Conservation (phyloP, 2,797 vertebrate species). For the Hoplostethus atlanticus region DNA sequence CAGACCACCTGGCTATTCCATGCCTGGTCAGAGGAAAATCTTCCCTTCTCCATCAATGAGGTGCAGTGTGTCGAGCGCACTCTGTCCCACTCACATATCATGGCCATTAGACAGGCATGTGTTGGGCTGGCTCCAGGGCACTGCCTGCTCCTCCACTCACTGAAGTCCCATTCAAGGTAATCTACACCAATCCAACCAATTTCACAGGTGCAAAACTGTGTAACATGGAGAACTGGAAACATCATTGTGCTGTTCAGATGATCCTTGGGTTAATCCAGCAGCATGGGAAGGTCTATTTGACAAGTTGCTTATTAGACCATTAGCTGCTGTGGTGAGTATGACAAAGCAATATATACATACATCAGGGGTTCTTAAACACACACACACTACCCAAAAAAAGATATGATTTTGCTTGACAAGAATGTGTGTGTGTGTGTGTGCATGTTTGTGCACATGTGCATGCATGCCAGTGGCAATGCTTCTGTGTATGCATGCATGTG, state of each 20-base stretch:
- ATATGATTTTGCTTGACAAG: slow-evolving; percentile 27
- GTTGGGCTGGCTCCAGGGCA: slow-evolving; percentile 71
- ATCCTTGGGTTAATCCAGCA: slow-evolving; percentile 44
- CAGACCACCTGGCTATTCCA: slow-evolving; percentile 81
- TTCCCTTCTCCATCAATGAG: slow-evolving; percentile 83
- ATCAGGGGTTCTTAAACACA: slow-evolving; percentile 1
- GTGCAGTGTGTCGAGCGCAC: slow-evolving; percentile 73
- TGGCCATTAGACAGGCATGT: slow-evolving; percentile 82
- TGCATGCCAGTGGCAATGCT: slow-evolving; percentile 3
- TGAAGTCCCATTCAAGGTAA: slow-evolving; percentile 74
- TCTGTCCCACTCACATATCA: slow-evolving; percentile 80
- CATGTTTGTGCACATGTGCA: not conserved
- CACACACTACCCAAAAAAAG: not conserved
- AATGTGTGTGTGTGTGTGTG: slow-evolving; percentile 24
- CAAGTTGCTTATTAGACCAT: slow-evolving; percentile 1
- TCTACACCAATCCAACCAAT: slow-evolving; percentile 67
- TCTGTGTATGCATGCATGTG: slow-evolving; percentile 9
- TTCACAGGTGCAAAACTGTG: slow-evolving; percentile 75
- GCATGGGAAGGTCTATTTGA: slow-evolving; percentile 40
- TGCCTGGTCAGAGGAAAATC: slow-evolving; percentile 77
- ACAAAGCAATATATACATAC: slow-evolving; percentile 37
- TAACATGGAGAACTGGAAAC: slow-evolving; percentile 66
- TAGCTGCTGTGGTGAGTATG: slow-evolving; percentile 27
- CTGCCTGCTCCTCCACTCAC: slow-evolving; percentile 58
- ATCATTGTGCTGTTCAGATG: slow-evolving; percentile 56